phyloP scores from a whole-genome alignment of 2,888 invertebrate genomes.

The Lamproptera curius region DNA sequence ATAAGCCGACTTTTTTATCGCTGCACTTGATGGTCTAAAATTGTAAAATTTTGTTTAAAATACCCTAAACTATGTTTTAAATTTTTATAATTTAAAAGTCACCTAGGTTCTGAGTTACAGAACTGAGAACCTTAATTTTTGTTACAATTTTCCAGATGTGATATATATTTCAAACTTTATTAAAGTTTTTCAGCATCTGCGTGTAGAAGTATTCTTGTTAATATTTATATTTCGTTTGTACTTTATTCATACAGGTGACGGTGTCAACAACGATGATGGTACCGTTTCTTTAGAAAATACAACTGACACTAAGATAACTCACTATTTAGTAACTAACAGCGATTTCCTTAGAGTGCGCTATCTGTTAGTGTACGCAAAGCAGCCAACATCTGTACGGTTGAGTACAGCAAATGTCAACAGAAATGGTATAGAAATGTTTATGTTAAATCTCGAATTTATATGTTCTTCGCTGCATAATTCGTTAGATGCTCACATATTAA shows the following conservation, averaged over 20 bases:
- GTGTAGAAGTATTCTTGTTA: neutral
- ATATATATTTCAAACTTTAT: neutral
- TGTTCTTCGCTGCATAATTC: too few species aligned
- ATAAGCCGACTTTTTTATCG: neutral
- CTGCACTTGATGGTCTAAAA: too few species aligned
- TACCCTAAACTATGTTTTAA: too few species aligned
- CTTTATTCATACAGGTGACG: conserved; percentile 41
- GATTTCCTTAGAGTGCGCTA: conserved; percentile 87
- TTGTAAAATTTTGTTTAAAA: too few species aligned
- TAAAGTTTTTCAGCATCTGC: neutral
- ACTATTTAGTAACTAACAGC: conserved; percentile 87
- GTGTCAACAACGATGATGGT: conserved; percentile 46
- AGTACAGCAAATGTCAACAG: conserved; percentile 48
- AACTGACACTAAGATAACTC: conserved; percentile 78
- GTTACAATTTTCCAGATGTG: too few species aligned
- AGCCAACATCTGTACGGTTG: conserved; percentile 60
- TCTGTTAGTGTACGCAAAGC: conserved; percentile 83
- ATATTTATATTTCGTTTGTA: neutral
- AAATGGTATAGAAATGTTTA: too few species aligned
- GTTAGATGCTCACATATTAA: too few species aligned
- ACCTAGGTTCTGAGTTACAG: too few species aligned
- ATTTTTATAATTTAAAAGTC: too few species aligned
- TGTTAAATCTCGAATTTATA: too few species aligned
- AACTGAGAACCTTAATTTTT: too few species aligned
- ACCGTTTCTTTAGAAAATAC: conserved; percentile 37